These are phyloP conservation scores for Ianthella basta DNA, from an alignment of 37 sponge, comb jelly and placozoan species.

Conservation along the genomic window DNA sequence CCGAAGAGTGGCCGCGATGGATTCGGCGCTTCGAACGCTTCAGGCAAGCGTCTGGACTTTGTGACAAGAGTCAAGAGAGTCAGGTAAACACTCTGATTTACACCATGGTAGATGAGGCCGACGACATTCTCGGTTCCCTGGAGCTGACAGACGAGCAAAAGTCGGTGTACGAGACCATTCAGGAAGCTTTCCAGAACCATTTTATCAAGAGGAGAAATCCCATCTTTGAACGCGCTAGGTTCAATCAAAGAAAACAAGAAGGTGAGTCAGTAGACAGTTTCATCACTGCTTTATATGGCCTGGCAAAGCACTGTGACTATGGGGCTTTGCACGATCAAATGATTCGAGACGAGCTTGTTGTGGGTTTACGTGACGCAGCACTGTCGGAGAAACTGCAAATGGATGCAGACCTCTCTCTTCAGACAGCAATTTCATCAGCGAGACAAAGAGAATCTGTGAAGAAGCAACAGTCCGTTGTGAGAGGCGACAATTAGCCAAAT, in stretches of 20 bases:
- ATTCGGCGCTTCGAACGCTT: constrained; percentile 41
- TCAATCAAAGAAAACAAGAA: constrained; percentile 47
- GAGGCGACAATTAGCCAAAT: neutral
- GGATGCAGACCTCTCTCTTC: neutral
- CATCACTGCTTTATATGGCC: constrained; percentile 40
- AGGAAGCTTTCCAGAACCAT: constrained; percentile 37
- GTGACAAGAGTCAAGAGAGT: constrained; percentile 24
- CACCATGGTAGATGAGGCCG: constrained; percentile 49
- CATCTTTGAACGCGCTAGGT: constrained; percentile 52
- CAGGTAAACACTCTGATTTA: constrained; percentile 51
- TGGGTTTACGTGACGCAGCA: constrained; percentile 34
- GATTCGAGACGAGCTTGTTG: constrained; percentile 50
- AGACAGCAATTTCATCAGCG: neutral
- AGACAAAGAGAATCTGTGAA: neutral
- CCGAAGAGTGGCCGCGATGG: constrained; percentile 60
- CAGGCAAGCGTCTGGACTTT: constrained; percentile 36
- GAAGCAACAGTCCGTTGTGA: constrained; percentile 6
- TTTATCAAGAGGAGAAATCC: constrained; percentile 48
- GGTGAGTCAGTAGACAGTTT: constrained; percentile 55
- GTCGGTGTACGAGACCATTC: constrained; percentile 35
- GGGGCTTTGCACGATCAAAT: constrained; percentile 43
- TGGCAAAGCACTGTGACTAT: constrained; percentile 48
- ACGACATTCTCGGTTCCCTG: constrained; percentile 46
- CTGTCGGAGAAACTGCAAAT: constrained; percentile 51
- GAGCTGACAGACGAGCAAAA: constrained; percentile 29